These are phyloP conservation scores for Augiades crinisus DNA, from an alignment of 2,888 invertebrate species.

Conservation along the genomic window DNA sequence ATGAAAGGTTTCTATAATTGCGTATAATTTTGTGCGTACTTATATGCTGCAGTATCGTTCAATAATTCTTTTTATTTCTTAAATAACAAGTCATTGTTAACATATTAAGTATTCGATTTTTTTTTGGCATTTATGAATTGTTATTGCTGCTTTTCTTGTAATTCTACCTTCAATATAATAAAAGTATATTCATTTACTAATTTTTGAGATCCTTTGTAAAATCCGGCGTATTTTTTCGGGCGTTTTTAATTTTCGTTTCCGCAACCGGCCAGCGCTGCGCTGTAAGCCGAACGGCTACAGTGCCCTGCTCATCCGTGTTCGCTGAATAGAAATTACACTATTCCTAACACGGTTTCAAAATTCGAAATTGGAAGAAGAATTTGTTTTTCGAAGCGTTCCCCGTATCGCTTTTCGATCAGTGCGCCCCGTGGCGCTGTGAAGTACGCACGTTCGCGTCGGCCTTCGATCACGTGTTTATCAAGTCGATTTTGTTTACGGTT, in stretches of 20 bases:
- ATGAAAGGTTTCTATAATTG: too few relatives aligned
- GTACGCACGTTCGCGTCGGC: slow-evolving; percentile 51
- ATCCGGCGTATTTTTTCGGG: slow-evolving; percentile 5
- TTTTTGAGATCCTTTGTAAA: not conserved
- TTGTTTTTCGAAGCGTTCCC: slow-evolving; percentile 40
- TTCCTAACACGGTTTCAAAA: slow-evolving; percentile 34
- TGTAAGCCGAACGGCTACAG: slow-evolving; percentile 13
- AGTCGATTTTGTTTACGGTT: slow-evolving; percentile 50
- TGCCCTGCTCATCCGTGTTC: slow-evolving; percentile 5
- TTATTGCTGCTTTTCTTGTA: too few relatives aligned
- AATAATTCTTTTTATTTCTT: too few relatives aligned
- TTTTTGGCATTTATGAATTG: too few relatives aligned
- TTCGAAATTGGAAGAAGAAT: slow-evolving; percentile 36
- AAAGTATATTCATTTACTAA: too few relatives aligned
- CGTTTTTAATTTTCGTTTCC: slow-evolving; percentile 5
- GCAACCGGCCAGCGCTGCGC: slow-evolving; percentile 3
- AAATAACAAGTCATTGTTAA: too few relatives aligned
- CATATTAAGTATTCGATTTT: too few relatives aligned
- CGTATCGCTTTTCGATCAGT: slow-evolving; percentile 66
- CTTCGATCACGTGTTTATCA: slow-evolving; percentile 40
- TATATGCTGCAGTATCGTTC: too few relatives aligned
- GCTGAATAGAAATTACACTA: slow-evolving; percentile 25
- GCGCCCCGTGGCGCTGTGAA: slow-evolving; percentile 49
- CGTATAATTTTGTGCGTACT: too few relatives aligned
- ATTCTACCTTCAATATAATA: too few relatives aligned